Evolutionary conservation across 2,113 vertebrate species (phyloP).

Genomic region (Mustela lutreola): DNA sequence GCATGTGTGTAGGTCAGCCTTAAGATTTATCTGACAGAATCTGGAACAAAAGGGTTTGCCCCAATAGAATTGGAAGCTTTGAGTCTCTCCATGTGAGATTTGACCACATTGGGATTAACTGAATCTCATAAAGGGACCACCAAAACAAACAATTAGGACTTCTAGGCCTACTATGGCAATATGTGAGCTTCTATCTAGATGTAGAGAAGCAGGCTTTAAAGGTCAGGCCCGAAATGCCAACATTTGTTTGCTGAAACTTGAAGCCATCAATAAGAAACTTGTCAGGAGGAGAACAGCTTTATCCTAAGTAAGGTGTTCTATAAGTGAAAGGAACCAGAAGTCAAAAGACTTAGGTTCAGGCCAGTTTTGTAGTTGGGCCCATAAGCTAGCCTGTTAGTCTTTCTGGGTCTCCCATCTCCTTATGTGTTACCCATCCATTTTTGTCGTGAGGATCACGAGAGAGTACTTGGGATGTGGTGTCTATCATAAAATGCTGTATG

Average conservation of each 20-base stretch:
- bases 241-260: neutral
- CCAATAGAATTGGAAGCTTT: neutral
- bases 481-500: neutral
- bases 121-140: neutral
- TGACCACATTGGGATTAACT: neutral
- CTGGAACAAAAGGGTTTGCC: slow-evolving; percentile 4
- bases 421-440: neutral
- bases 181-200: neutral
- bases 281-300: neutral
- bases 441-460: neutral
- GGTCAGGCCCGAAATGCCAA: neutral
- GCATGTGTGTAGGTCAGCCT: neutral
- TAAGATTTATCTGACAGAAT: neutral
- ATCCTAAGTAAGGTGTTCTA: neutral
- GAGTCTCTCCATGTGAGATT: neutral
- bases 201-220: neutral
- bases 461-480: slow-evolving; percentile 12
- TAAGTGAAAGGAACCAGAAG: neutral
- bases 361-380: slow-evolving; percentile 11
- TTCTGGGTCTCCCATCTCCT: neutral
- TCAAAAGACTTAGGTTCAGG: neutral
- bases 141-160: neutral
- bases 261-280: neutral
- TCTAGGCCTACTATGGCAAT: neutral
- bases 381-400: slow-evolving; percentile 6